Evolutionary conservation across 1,140 invertebrate genomes (phyloP).

Genomic region (Platyscapa corneri): DNA sequence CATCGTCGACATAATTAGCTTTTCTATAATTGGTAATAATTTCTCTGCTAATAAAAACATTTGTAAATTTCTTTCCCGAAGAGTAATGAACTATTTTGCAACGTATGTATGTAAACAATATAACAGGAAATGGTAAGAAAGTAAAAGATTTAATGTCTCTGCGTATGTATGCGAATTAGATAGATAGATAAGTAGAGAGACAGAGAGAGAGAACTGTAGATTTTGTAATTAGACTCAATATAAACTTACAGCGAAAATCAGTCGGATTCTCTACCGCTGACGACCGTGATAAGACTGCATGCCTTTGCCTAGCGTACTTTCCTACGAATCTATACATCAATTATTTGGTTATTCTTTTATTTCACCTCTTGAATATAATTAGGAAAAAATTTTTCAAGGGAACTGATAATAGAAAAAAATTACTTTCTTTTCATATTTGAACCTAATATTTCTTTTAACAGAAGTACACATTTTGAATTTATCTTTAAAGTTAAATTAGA

Average conservation of each 20-base stretch:
- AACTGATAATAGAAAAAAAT: slow-evolving; percentile 4
- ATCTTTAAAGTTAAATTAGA: too few relatives aligned
- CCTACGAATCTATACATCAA: slow-evolving; percentile 28
- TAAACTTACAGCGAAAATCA: slow-evolving; percentile 19
- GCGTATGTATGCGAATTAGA: not conserved
- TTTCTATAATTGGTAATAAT: not conserved
- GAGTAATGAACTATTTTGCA: slow-evolving; percentile 2
- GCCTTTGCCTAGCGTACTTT: slow-evolving; percentile 48
- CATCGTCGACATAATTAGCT: not conserved
- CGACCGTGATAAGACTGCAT: slow-evolving; percentile 53
- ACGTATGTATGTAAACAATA: slow-evolving; percentile 4
- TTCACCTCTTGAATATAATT: slow-evolving; percentile 3
- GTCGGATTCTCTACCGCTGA: not conserved
- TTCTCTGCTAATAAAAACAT: slow-evolving; percentile 1
- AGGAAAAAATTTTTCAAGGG: not conserved
- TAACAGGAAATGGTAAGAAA: not conserved
- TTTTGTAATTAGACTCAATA: slow-evolving; percentile 33
- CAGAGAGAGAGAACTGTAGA: slow-evolving; percentile 22
- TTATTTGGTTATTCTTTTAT: slow-evolving; percentile 29
- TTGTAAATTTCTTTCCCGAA: slow-evolving; percentile 18
- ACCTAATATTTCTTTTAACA: not conserved
- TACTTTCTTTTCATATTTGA: not conserved
- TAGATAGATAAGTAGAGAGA: not conserved
- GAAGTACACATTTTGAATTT: too few relatives aligned
- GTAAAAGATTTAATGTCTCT: not conserved